Evolutionary conservation across 1,140 invertebrate species (phyloP).

Genomic region (Orchesella cincta): DNA sequence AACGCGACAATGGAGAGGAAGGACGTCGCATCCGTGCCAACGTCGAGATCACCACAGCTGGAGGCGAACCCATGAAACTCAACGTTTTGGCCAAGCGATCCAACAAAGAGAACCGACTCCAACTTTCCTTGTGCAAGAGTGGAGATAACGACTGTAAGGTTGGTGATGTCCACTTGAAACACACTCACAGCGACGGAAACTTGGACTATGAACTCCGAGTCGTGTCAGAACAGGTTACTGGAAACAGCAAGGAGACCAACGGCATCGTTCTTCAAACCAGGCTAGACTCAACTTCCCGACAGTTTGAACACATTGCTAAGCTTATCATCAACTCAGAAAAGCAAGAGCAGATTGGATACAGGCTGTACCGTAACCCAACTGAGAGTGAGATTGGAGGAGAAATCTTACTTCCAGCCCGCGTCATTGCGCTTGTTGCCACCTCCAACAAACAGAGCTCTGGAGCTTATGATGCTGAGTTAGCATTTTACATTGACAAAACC

Average conservation of each 20-base stretch:
- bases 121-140: slow-evolving; percentile 34
- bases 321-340: slow-evolving; percentile 41
- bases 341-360: slow-evolving; percentile 39
- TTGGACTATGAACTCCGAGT: slow-evolving; percentile 34
- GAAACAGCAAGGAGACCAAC: slow-evolving; percentile 3
- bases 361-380: slow-evolving; percentile 31
- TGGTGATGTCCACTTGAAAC: slow-evolving; percentile 30
- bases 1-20: slow-evolving; percentile 40
- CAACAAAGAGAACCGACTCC: slow-evolving; percentile 38
- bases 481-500: slow-evolving; percentile 43
- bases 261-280: slow-evolving; percentile 34
- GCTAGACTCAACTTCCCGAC: neutral
- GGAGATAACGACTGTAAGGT: slow-evolving; percentile 28
- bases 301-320: slow-evolving; percentile 35
- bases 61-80: slow-evolving; percentile 35
- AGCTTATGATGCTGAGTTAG: slow-evolving; percentile 29
- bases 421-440: slow-evolving; percentile 9
- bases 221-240: neutral
- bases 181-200: slow-evolving; percentile 27
- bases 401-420: slow-evolving; percentile 39
- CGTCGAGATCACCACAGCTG: slow-evolving; percentile 9
- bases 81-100: slow-evolving; percentile 35
- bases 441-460: neutral
- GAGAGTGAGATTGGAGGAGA: slow-evolving; percentile 40
- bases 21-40: slow-evolving; percentile 30